phyloP scores from a whole-genome alignment of 2,888 invertebrate species.

The Tiphia femorata region DNA sequence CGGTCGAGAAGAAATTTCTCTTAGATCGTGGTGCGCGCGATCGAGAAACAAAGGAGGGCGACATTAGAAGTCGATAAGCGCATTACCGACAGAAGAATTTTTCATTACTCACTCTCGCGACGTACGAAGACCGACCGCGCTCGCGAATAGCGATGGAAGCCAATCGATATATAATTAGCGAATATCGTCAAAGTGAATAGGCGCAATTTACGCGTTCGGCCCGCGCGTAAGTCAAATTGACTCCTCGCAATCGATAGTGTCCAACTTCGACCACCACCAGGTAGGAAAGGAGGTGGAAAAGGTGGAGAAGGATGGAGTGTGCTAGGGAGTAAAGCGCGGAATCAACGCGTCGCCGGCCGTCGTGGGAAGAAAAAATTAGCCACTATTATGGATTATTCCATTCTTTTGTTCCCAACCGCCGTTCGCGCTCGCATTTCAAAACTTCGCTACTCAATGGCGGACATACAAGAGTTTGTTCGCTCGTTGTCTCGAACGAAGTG shows the following conservation, averaged over 20 bases:
- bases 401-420: background rate
- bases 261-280: background rate
- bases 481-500: background rate
- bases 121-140: too few relatives aligned
- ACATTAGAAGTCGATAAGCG: too few relatives aligned
- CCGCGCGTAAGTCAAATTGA: constrained; percentile 7
- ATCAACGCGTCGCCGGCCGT: background rate
- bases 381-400: background rate
- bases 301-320: too few relatives aligned
- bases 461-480: background rate
- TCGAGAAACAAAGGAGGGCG: too few relatives aligned
- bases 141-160: background rate
- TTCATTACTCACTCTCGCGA: too few relatives aligned
- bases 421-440: background rate
- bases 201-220: background rate
- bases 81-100: too few relatives aligned
- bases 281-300: too few relatives aligned
- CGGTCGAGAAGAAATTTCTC: too few relatives aligned
- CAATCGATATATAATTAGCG: constrained; percentile 28
- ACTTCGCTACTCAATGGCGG: background rate
- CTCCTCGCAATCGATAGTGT: constrained; percentile 6
- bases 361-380: background rate
- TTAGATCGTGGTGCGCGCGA: too few relatives aligned
- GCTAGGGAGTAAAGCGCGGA: too few relatives aligned
- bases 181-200: constrained; percentile 15